Percentiles rank a stretch among this genome's conserved stretches.
These are phyloP conservation scores for Ecliptopera silaceata DNA, from an alignment of 2,888 invertebrate species.

Conservation along the genomic window DNA sequence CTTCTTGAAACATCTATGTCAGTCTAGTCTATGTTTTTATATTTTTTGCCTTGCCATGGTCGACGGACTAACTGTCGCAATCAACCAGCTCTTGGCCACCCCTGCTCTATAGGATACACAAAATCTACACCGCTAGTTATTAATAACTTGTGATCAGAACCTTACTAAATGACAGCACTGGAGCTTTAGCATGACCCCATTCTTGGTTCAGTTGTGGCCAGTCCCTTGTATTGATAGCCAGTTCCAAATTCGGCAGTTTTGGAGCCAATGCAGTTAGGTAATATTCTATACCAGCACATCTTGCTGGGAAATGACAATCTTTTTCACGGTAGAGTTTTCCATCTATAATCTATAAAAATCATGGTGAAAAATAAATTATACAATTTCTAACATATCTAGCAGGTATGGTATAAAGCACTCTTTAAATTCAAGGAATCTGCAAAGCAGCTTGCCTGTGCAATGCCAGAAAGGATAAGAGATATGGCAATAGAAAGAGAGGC, in stretches of 20 bases:
- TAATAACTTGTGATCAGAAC: constrained; percentile 61
- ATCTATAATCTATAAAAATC: constrained; percentile 90
- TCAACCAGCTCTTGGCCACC: no score
- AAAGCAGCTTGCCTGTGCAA: no score
- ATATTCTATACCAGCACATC: constrained; percentile 95
- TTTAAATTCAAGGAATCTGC: no score
- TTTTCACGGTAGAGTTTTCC: constrained; percentile 91
- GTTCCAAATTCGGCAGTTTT: constrained; percentile 91
- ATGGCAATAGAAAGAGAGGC: no score
- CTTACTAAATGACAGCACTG: constrained; percentile 98
- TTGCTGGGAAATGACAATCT: constrained; percentile 95
- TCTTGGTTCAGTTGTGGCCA: constrained; percentile 92
- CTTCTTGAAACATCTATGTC: no score
- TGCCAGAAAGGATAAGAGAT: no score
- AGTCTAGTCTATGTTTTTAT: no score
- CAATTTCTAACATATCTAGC: neutral
- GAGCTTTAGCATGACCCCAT: constrained; percentile 84
- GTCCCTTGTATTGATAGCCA: constrained; percentile 94
- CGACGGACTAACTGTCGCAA: no score
- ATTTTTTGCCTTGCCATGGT: no score
- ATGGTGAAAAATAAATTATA: neutral
- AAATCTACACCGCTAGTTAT: neutral
- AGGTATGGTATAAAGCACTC: no score
- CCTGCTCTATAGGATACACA: no score
- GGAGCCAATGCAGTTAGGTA: constrained; percentile 88